Percentiles rank a stretch among this genome's conserved stretches.
Evolutionary conservation across 2,113 vertebrate genomes (phyloP).

Genomic region (Sturnus vulgaris): DNA sequence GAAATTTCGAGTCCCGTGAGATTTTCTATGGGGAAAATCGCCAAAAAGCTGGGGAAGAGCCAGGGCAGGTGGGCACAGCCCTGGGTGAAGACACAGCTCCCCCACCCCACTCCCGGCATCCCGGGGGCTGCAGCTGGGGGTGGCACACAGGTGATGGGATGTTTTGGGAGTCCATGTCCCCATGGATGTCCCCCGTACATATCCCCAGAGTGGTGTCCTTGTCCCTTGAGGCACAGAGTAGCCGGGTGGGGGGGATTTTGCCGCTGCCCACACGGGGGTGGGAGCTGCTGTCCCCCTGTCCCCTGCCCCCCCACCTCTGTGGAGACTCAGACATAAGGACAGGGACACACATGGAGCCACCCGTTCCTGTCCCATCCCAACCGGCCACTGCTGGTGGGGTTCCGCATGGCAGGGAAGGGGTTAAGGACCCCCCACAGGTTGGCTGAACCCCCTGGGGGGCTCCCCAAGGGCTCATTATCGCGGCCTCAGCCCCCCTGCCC

Average conservation of each 20-base stretch:
- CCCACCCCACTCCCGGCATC: neutral
- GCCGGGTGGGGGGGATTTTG: neutral
- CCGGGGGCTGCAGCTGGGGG: neutral
- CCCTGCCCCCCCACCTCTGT: neutral
- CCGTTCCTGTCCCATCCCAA: neutral
- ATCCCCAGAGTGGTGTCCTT: neutral
- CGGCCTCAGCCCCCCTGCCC: slow-evolving; percentile 40
- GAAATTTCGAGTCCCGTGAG: neutral
- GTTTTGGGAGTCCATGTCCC: fast-evolving
- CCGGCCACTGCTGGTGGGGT: fast-evolving
- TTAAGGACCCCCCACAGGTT: neutral
- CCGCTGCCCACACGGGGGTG: neutral
- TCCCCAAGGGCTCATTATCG: slow-evolving; percentile 50
- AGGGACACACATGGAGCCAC: neutral
- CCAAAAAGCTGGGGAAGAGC: neutral
- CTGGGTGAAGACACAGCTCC: neutral
- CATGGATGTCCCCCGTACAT: fast-evolving
- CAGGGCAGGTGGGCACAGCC: neutral
- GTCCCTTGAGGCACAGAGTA: neutral
- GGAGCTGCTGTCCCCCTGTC: neutral
- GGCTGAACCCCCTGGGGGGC: slow-evolving; percentile 10
- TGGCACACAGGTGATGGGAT: fast-evolving
- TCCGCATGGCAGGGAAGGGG: neutral
- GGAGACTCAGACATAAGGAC: neutral
- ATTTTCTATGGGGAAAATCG: neutral